Evolutionary conservation across 92 coral and sea anemone species (phyloP), one percentile per base, ranked within the genome.

Genomic region (Virgularia gustaviana): DNA sequence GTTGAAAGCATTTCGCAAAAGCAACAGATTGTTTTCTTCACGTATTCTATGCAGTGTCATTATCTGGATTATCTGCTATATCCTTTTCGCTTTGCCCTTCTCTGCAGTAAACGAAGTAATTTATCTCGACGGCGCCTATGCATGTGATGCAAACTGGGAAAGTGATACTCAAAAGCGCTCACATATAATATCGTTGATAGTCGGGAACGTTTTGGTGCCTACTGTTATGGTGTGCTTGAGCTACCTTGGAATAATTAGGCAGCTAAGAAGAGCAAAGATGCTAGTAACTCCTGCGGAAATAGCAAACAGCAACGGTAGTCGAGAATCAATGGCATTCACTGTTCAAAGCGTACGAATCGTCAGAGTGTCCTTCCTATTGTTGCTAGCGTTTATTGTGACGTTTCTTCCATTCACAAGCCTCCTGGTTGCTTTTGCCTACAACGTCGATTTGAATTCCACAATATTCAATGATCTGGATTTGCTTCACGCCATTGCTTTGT

Each of bases 61-160:
- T 5, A 9, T 52, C 3, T 52, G 58, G 58, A 52, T 52, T 12
- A 2, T 52, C 3, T 52, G 30, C 15, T 52, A 52, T 15, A 9
- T 52, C 5, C 22, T 52, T 33, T 52, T 52, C 13, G 58, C 58
- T 33, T 52, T 52, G 58, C 58, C 58, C 22, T 52, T 52, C 28
- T 52, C 58, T 22, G 58, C 58, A 22, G 58, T 52, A 3, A 22
- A 52, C 30, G 28, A 52, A 52, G 30, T 52, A 15, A 11, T 22
- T 3, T 22, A 12, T 22, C 30, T 11, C 2, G 58, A 52, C 13
- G 58, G 58, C 13, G 29, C 31, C 10, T 15, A 6, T 12, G 5
- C 30, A 2, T 52, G 58, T 22, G 31, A 52, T 3, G 29, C 58
- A 16, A 11, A 12, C 3, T 52, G 30, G 29, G 58, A 52, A 7